Base-by-base conservation (phyloP, 2,888 invertebrate species). In the Drosophila peninsularis region DNA sequence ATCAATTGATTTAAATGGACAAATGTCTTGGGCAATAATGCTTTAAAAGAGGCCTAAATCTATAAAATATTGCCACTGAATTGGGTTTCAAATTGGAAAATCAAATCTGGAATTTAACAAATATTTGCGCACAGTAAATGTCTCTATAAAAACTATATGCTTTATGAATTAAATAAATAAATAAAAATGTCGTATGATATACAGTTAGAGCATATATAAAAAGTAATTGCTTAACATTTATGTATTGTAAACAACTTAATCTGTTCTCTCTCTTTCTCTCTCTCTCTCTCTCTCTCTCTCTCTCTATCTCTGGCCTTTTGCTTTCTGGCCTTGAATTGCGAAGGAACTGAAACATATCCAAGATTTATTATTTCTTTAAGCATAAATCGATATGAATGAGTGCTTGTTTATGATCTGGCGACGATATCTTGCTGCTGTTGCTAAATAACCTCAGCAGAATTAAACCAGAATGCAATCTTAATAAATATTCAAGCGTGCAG, bases 1-100 rank as follows among this genome's bases (percentile, higher is more conserved):
- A 52, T 21, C 69, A 69, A 70, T 69, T 68, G 69, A 70, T 62
- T 68, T 53, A 56, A 69, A 69, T 70, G 52, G 49, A 60, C 55
- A 60, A 69, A 69, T 68, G 27, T 56, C 45, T 45, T 67, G 50
- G 30, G 49, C 32, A 54, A 54, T 49, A 50, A 47, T 13, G 6
- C 52, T 58, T 41, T 19, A 21, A 52, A 45, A 66, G 50, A 55
- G 6, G 10, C 24, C 52, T 52, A 6, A 11, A 7, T 17, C 17
- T 32, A 34, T 52, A 50, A 60, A 52, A 50, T 50, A 57, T 37
- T 36, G 47, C 19, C 36, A 10, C 19, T 19, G 27, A 44, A 21
- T 30, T 55, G 21, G n/a, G 21, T 14, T 34, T 14, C 3, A 34
- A 44, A 17, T 36, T 50, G 5, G 17, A 5, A 36, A 21, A 21